Evolutionary conservation across 1,140 invertebrate species (phyloP).

Genomic region (Tribolium madens): DNA sequence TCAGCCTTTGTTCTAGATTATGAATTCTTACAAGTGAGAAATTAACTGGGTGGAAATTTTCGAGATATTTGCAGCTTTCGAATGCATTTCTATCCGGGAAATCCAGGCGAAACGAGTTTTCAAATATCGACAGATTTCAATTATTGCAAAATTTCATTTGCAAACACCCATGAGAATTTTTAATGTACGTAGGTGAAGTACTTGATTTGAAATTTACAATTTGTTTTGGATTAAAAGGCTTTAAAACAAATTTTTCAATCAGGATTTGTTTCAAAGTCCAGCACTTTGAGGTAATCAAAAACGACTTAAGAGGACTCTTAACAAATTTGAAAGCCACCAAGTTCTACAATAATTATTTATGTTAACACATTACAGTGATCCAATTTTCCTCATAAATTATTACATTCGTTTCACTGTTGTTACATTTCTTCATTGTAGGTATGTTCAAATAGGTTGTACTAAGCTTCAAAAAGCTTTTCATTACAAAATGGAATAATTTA

Average conservation of each 20-base stretch:
- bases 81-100: not conserved
- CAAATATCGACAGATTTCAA: not conserved
- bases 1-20: constrained; percentile 10
- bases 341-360: not conserved
- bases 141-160: not conserved
- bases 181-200: not conserved
- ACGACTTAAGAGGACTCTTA: not conserved
- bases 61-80: not conserved
- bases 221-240: not conserved
- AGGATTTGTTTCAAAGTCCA: not conserved
- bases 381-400: not conserved
- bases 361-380: not conserved
- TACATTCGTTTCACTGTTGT: not conserved
- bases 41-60: not conserved
- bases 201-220: not conserved
- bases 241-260: not conserved
- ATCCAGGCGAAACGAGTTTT: not conserved
- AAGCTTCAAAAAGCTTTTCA: not conserved
- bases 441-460: not conserved
- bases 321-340: not conserved
- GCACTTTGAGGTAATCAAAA: not conserved
- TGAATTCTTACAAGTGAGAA: constrained; percentile 9
- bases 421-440: not conserved
- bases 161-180: not conserved
- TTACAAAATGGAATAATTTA: not conserved